Conservation (phyloP, 1,140 invertebrate genomes). For the Diabrotica undecimpunctata region DNA sequence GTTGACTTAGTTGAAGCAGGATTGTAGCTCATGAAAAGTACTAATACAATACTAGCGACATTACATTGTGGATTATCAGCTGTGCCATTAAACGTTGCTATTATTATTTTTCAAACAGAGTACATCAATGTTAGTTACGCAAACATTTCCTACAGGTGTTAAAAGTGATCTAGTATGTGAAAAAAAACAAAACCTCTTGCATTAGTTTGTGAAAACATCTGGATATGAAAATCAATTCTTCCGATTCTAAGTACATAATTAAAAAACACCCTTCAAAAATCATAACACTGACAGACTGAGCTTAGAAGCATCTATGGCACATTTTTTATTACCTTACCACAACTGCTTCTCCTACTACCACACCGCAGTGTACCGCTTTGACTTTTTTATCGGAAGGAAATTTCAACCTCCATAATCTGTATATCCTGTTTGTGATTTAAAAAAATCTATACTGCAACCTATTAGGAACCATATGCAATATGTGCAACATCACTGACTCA, state of each 20-base stretch:
- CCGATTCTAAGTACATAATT: background rate
- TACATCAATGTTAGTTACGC: no score
- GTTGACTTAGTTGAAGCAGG: no score
- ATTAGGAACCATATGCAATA: slow-evolving; percentile 26
- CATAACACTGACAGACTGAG: background rate
- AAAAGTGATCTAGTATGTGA: no score
- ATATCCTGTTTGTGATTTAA: slow-evolving; percentile 25
- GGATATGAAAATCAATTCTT: background rate
- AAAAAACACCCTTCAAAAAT: background rate
- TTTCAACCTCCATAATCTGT: slow-evolving; percentile 17
- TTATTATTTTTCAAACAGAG: no score
- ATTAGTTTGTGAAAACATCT: background rate
- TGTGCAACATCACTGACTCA: slow-evolving; percentile 23
- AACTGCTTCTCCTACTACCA: background rate
- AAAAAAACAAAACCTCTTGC: no score
- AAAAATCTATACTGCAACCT: slow-evolving; percentile 23
- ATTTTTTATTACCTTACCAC: background rate
- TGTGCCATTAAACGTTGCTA: no score
- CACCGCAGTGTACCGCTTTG: background rate
- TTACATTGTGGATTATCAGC: no score
- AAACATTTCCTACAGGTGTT: no score
- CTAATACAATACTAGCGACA: no score
- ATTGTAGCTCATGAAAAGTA: no score
- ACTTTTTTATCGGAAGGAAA: slow-evolving; percentile 18
- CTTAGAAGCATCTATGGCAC: background rate